Conservation (phyloP, 1,140 invertebrate species). For the Zaprionus inermis region DNA sequence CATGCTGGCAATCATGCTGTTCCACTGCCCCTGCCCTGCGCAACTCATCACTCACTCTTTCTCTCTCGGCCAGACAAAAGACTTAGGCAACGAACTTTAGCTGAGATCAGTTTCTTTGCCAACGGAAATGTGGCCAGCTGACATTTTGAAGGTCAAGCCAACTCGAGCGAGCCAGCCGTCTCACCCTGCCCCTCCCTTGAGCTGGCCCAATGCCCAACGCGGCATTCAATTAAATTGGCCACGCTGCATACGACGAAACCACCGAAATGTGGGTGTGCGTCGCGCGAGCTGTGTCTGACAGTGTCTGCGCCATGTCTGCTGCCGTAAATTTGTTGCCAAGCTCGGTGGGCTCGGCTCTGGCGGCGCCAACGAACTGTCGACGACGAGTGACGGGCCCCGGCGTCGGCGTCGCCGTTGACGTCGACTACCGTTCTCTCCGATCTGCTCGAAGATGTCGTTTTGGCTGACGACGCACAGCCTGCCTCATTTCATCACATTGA, state of each 20-base stretch:
- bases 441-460: slow-evolving; percentile 8
- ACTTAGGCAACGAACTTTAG: slow-evolving; percentile 76
- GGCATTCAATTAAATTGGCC: slow-evolving; percentile 29
- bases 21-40: not conserved
- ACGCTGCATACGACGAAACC: not conserved
- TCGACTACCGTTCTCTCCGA: not conserved
- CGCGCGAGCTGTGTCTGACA: not conserved
- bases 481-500: slow-evolving; percentile 59
- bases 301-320: slow-evolving; percentile 26
- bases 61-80: slow-evolving; percentile 59
- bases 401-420: slow-evolving; percentile 7
- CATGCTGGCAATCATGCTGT: slow-evolving; percentile 66
- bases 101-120: slow-evolving; percentile 20
- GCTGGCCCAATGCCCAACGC: slow-evolving; percentile 25
- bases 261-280: slow-evolving; percentile 10
- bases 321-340: too few species aligned
- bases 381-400: slow-evolving; percentile 36
- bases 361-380: slow-evolving; percentile 56
- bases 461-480: not conserved
- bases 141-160: slow-evolving; percentile 45
- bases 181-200: not conserved
- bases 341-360: slow-evolving; percentile 67
- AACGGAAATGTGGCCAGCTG: slow-evolving; percentile 23
- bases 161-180: not conserved
- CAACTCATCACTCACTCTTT: slow-evolving; percentile 47